phyloP scores from a whole-genome alignment of 2,113 vertebrate genomes.

The Laticauda laticaudata region DNA sequence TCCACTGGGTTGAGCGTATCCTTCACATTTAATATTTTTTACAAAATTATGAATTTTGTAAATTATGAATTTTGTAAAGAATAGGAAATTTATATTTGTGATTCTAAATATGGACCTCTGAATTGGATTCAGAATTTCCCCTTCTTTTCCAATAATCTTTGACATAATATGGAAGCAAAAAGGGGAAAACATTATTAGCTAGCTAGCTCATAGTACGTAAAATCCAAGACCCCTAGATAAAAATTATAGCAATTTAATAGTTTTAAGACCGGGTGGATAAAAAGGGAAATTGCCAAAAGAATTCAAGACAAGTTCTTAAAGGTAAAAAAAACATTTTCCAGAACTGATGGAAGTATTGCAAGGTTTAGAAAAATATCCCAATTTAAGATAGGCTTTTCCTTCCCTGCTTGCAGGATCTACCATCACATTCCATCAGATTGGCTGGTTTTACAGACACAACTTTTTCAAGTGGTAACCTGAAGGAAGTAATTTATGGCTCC shows the following conservation, averaged over 20 bases:
- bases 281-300: not conserved
- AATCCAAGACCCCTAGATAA: not conserved
- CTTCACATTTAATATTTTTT: constrained; percentile 42
- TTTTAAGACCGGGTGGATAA: not conserved
- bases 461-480: not conserved
- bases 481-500: not conserved
- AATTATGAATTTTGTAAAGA: constrained; percentile 59
- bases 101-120: constrained; percentile 66
- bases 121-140: constrained; percentile 40
- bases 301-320: not conserved
- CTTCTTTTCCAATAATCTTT: not conserved
- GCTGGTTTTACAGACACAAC: not conserved
- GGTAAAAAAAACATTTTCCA: not conserved
- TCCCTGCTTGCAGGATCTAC: not conserved
- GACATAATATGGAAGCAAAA: not conserved
- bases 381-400: not conserved
- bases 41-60: constrained; percentile 51
- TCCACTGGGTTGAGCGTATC: constrained; percentile 35
- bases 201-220: not conserved
- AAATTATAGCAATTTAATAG: not conserved
- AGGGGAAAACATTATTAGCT: not conserved
- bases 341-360: not conserved
- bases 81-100: constrained; percentile 77
- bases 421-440: not conserved
- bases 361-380: not conserved